Evolutionary conservation across 2,113 vertebrate genomes (phyloP).

Genomic region (Malurus cyaneus): DNA sequence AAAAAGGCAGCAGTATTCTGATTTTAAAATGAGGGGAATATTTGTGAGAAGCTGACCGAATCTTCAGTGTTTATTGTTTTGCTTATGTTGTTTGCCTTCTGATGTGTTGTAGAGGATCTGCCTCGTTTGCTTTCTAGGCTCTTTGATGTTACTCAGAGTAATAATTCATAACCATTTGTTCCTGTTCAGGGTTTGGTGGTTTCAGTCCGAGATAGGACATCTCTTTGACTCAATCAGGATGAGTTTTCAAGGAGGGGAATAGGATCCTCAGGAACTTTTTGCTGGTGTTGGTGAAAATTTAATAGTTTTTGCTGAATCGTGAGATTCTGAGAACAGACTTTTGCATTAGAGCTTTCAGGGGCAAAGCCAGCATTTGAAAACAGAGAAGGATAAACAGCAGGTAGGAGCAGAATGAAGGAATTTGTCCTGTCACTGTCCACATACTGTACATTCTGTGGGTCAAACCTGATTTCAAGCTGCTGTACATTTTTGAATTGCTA

Average conservation of each 20-base stretch:
- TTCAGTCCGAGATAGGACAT: neutral
- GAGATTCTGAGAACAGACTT: neutral
- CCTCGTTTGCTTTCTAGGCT: neutral
- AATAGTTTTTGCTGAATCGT: neutral
- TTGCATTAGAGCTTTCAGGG: neutral
- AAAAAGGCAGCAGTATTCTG: neutral
- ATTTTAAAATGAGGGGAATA: neutral
- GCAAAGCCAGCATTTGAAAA: neutral
- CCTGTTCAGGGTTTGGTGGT: neutral
- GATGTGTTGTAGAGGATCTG: neutral
- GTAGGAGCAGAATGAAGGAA: neutral
- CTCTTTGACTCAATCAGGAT: neutral
- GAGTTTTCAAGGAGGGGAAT: neutral
- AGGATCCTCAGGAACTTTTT: neutral
- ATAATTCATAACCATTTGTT: neutral
- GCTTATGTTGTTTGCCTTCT: neutral
- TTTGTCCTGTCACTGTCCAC: neutral
- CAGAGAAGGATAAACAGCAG: neutral
- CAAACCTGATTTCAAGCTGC: neutral
- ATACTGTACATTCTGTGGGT: neutral
- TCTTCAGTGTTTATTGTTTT: neutral
- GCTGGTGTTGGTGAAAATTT: neutral
- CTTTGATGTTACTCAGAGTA: neutral
- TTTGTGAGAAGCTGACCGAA: neutral
- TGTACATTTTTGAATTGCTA: neutral